These are phyloP conservation scores for Delphinus delphis DNA, from an alignment of 2,113 vertebrate species.

Conservation along the genomic window DNA sequence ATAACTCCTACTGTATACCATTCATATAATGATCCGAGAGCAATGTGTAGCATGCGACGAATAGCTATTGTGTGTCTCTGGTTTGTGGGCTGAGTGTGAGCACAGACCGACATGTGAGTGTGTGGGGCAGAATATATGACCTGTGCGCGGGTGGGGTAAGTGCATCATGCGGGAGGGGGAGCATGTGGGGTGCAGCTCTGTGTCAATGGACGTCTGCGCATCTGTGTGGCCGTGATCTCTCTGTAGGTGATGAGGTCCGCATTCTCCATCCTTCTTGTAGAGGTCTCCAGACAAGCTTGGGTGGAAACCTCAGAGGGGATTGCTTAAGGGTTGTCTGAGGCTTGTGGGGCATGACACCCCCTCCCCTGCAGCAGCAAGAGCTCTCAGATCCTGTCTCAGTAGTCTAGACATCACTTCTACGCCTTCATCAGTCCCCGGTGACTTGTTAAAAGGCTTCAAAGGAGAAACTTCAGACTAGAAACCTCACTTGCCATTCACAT, in stretches of 20 bases:
- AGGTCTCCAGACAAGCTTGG: background rate
- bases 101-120: background rate
- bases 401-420: constrained; percentile 14
- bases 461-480: constrained; percentile 70
- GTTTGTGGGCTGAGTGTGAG: background rate
- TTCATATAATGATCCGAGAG: background rate
- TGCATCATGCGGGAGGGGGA: too few species aligned
- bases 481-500: constrained; percentile 67
- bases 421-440: constrained; percentile 49
- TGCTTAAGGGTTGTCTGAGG: background rate
- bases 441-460: constrained; percentile 76
- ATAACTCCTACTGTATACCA: background rate
- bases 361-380: background rate
- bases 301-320: too few species aligned
- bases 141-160: background rate
- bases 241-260: background rate
- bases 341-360: accelerated
- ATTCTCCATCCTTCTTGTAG: background rate
- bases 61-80: background rate
- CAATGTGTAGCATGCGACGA: too few species aligned
- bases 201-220: background rate
- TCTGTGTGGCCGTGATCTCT: background rate
- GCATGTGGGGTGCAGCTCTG: accelerated
- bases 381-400: constrained; percentile 30
- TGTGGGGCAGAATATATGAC: background rate